Evolutionary conservation across 2,888 invertebrate species (phyloP).

Genomic region (Urechis unicinctus): DNA sequence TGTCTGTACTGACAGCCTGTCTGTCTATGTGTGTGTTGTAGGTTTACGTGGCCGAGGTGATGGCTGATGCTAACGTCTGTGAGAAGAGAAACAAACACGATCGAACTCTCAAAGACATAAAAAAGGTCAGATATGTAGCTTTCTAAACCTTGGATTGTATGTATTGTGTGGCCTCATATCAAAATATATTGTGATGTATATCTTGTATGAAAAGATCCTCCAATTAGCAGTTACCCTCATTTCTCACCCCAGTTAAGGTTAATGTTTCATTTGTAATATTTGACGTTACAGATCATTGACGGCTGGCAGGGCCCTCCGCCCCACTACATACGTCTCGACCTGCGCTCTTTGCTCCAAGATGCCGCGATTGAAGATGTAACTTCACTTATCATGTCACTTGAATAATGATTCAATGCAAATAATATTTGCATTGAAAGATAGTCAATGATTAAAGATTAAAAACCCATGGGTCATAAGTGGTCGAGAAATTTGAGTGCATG

Average conservation of each 20-base stretch:
- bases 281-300: constrained; percentile 24
- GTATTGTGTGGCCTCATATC: no score
- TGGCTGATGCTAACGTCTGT: constrained; percentile 72
- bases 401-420: no score
- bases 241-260: background rate
- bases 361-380: constrained; percentile 67
- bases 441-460: no score
- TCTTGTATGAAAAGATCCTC: no score
- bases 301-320: constrained; percentile 60
- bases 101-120: constrained; percentile 71
- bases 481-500: no score
- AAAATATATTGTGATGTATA: no score
- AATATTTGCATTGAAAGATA: no score
- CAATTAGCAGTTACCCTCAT: no score
- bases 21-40: constrained; percentile 48
- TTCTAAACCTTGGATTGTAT: no score
- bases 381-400: background rate
- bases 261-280: background rate
- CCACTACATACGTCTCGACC: constrained; percentile 76
- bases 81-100: constrained; percentile 78
- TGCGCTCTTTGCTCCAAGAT: constrained; percentile 75
- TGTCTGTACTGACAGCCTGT: no score
- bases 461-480: no score
- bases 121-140: constrained; percentile 55
- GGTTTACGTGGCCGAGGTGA: constrained; percentile 87